phyloP scores from a whole-genome alignment of 1,140 invertebrate species.

The Potamilus streckersoni region DNA sequence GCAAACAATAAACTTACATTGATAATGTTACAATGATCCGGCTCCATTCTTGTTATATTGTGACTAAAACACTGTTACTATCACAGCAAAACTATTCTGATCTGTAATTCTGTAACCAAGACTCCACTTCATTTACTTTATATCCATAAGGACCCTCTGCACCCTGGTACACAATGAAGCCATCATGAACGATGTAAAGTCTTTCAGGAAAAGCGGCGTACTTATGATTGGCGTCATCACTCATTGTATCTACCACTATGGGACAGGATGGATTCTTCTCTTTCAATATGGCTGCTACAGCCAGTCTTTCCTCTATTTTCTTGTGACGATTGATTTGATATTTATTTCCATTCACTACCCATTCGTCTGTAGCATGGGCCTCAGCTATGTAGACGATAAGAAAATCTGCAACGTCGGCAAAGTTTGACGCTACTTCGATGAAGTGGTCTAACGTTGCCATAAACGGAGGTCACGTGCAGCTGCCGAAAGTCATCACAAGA shows the following conservation, averaged over 20 bases:
- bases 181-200: conserved; percentile 43
- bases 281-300: conserved; percentile 37
- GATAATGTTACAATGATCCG: no score
- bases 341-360: conserved; percentile 30
- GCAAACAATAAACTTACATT: no score
- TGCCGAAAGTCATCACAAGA: conserved; percentile 50
- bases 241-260: conserved; percentile 42
- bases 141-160: conserved; percentile 35
- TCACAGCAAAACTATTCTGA: no score
- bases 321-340: conserved; percentile 31
- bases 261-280: conserved; percentile 9
- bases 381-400: conserved; percentile 48
- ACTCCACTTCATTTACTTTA: conserved; percentile 24
- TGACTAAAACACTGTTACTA: no score
- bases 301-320: conserved; percentile 39
- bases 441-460: conserved; percentile 40
- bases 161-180: conserved; percentile 37
- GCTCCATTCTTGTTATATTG: no score
- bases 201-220: conserved; percentile 43
- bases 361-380: conserved; percentile 45
- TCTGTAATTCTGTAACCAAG: conserved; percentile 7
- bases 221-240: conserved; percentile 24
- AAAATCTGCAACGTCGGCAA: conserved; percentile 39
- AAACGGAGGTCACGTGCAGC: conserved; percentile 56
- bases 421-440: conserved; percentile 35